Conservation (phyloP, 2,113 vertebrate species). For the Baryphthengus martii region DNA sequence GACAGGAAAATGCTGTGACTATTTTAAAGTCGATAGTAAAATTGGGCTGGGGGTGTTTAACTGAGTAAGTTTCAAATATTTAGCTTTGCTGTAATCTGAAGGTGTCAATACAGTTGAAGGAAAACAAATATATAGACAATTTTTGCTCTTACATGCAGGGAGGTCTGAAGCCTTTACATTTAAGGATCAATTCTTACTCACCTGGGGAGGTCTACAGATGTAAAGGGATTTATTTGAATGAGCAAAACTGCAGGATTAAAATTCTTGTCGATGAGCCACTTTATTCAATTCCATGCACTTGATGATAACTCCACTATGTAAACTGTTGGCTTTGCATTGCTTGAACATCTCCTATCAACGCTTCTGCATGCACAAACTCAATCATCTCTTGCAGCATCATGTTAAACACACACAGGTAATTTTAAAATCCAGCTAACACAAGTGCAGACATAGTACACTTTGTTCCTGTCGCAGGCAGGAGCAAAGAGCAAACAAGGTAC, state of each 20-base stretch:
- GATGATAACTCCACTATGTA: not conserved
- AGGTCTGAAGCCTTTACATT: not conserved
- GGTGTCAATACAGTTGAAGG: not conserved
- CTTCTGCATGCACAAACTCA: not conserved
- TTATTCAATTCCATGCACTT: not conserved
- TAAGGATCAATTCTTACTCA: slow-evolving; percentile 3
- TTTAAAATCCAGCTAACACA: not conserved
- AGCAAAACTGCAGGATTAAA: not conserved
- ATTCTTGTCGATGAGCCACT: not conserved
- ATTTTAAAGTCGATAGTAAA: not conserved
- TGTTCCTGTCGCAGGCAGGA: not conserved
- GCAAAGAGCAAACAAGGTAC: not conserved
- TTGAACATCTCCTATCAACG: not conserved
- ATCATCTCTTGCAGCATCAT: not conserved
- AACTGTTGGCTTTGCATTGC: not conserved
- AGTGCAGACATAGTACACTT: not conserved
- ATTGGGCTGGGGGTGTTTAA: not conserved
- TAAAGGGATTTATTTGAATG: not conserved
- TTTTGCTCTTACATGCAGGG: not conserved
- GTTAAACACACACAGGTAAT: not conserved
- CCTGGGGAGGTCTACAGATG: not conserved
- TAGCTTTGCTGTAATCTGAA: not conserved
- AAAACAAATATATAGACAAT: not conserved
- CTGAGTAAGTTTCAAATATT: not conserved
- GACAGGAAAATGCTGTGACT: not conserved